Percentiles rank a stretch among this genome's conserved stretches.
Conservation (phyloP, 2,888 invertebrate genomes). For the Pherbina coryleti region DNA sequence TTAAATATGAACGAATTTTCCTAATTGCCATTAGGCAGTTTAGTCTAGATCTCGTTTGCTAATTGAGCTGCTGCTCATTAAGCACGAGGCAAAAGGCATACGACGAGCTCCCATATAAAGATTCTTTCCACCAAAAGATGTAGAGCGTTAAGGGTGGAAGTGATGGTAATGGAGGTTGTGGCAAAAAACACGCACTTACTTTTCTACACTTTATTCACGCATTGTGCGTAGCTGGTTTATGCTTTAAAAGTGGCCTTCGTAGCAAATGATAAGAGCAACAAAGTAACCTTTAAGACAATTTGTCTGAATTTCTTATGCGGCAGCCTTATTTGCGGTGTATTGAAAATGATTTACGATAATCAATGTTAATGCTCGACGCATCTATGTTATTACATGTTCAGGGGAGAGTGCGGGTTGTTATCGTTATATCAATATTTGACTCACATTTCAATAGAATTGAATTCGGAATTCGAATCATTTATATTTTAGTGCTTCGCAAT, state of each 20-base stretch:
- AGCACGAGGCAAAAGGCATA: constrained; percentile 50
- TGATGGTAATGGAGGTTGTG: neutral
- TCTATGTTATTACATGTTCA: neutral
- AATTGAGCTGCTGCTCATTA: constrained; percentile 68
- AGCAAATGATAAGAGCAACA: constrained; percentile 2
- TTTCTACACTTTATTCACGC: neutral
- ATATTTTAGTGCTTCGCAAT: neutral
- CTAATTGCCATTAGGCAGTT: constrained; percentile 68
- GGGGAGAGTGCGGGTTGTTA: neutral
- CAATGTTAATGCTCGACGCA: constrained; percentile 11
- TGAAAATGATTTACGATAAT: constrained; percentile 51
- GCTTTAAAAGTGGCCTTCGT: neutral
- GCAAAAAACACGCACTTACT: neutral
- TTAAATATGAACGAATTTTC: constrained; percentile 68
- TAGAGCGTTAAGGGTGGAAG: neutral
- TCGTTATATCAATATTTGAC: constrained; percentile 21
- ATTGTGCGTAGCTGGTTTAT: neutral
- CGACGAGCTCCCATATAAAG: constrained; percentile 18
- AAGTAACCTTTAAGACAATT: constrained; percentile 5
- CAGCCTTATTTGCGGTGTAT: neutral
- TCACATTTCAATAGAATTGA: constrained; percentile 3
- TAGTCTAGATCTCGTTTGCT: constrained; percentile 51
- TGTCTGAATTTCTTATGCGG: neutral
- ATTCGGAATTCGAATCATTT: constrained; percentile 12
- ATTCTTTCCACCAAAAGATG: neutral